phyloP scores from a whole-genome alignment of 2,888 invertebrate genomes.

The Calephelis perditalis region DNA sequence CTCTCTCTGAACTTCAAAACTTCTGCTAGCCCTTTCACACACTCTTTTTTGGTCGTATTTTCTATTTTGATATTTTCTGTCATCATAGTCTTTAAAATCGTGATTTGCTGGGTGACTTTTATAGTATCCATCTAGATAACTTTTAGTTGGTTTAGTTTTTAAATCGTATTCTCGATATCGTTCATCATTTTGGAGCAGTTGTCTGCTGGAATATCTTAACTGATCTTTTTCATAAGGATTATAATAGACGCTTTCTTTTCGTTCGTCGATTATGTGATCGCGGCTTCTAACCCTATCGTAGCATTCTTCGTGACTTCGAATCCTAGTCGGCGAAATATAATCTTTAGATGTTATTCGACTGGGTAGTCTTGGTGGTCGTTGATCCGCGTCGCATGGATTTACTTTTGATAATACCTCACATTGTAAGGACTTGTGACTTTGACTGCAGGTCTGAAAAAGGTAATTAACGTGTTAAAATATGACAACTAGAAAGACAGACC shows the following conservation, averaged over 20 bases:
- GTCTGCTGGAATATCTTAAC: conserved; percentile 45
- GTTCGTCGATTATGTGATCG: conserved; percentile 35
- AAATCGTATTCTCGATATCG: conserved; percentile 43
- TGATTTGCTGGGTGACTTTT: conserved; percentile 34
- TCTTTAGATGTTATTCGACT: conserved; percentile 43
- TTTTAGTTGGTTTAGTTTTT: conserved; percentile 39
- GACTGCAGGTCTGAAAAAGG: conserved; percentile 46
- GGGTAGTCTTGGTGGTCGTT: conserved; percentile 39
- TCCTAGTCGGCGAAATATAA: conserved; percentile 38
- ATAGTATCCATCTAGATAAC: conserved; percentile 39
- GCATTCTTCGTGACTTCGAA: conserved; percentile 52
- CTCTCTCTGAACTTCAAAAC: conserved; percentile 53
- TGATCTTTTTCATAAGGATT: conserved; percentile 40
- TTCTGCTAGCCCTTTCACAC: conserved; percentile 55
- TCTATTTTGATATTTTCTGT: conserved; percentile 32
- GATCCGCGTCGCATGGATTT: conserved; percentile 40
- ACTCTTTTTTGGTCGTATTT: conserved; percentile 46
- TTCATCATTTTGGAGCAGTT: conserved; percentile 39
- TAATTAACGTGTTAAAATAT: background rate
- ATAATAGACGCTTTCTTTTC: conserved; percentile 36
- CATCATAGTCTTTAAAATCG: conserved; percentile 44
- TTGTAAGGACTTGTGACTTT: conserved; percentile 65
- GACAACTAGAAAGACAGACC: no score
- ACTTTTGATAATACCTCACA: conserved; percentile 47
- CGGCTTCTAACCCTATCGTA: conserved; percentile 36